phyloP scores from a whole-genome alignment of 1,140 invertebrate species.

The Panonychus citri region DNA sequence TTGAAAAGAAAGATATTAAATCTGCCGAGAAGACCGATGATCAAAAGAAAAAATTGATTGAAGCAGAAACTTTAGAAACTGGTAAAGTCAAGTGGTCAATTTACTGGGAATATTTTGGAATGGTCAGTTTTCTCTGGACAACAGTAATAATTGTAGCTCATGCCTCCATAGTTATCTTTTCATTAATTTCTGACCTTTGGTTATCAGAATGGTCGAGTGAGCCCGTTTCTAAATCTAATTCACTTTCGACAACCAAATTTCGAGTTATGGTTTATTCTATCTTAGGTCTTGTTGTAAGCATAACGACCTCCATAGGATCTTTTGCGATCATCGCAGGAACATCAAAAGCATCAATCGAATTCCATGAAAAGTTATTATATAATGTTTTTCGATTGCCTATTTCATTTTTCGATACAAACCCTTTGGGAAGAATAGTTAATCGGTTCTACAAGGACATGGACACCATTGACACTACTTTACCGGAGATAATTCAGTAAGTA shows the following conservation, averaged over 20 bases:
- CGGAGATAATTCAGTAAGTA: no score
- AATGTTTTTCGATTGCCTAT: conserved; percentile 30
- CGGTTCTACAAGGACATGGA: conserved; percentile 10
- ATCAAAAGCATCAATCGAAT: neutral
- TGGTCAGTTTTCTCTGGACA: neutral
- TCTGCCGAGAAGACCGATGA: neutral
- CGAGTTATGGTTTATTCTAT: no score
- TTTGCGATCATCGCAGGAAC: neutral
- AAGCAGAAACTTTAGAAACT: conserved; percentile 33
- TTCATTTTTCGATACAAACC: conserved; percentile 37
- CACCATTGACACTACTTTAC: neutral
- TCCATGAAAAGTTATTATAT: neutral
- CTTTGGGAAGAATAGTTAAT: conserved; percentile 1
- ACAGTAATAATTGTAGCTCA: conserved; percentile 12
- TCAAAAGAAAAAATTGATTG: conserved; percentile 34
- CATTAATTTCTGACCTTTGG: conserved; percentile 21
- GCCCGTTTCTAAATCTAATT: no score
- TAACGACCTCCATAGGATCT: no score
- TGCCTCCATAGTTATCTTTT: conserved; percentile 26
- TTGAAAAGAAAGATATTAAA: neutral
- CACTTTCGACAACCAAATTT: no score
- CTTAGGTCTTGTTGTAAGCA: no score
- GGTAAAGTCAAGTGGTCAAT: conserved; percentile 4
- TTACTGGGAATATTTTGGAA: conserved; percentile 3
- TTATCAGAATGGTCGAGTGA: conserved; percentile 22